Evolutionary conservation across 2,797 vertebrate species (phyloP).

Genomic region (Poeciliopsis infans): DNA sequence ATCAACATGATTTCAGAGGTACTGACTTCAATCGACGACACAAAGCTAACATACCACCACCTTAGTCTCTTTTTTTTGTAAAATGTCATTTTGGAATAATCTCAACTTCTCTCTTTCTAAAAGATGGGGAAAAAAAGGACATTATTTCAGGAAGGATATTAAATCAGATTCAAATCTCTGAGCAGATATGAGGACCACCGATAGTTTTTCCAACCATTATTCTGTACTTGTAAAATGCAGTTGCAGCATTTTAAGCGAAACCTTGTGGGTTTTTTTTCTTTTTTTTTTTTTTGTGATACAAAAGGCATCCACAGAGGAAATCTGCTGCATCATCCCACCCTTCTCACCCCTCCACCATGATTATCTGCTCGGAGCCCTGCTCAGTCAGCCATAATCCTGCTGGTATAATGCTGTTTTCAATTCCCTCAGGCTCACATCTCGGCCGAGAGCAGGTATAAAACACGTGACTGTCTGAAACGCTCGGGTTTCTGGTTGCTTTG

Average conservation of each 20-base stretch:
- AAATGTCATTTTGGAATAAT: too few species aligned
- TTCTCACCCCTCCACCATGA: conserved; percentile 6
- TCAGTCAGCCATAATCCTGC: conserved; percentile 41
- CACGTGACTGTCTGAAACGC: conserved; percentile 7
- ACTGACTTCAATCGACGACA: not conserved
- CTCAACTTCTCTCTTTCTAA: too few species aligned
- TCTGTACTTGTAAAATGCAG: conserved; percentile 1
- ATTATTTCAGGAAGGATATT: too few species aligned
- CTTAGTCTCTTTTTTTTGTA: too few species aligned
- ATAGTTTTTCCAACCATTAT: not conserved
- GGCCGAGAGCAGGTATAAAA: conserved; percentile 12
- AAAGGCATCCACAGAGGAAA: conserved; percentile 24
- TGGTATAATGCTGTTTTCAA: conserved; percentile 33
- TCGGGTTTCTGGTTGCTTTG: conserved; percentile 1
- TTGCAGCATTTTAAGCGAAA: conserved; percentile 3
- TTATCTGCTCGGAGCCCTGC: conserved; percentile 38
- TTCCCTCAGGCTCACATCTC: conserved; percentile 18
- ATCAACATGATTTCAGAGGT: not conserved
- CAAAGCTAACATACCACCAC: not conserved
- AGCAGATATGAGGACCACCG: not conserved
- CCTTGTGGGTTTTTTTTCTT: too few species aligned
- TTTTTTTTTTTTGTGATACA: not conserved
- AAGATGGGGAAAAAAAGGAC: too few species aligned
- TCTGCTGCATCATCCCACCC: conserved; percentile 42
- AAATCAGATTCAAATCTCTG: not conserved